A percentile compares a stretch with the other conserved stretches of the same genome.
These are phyloP conservation scores for Meloidogyne exigua DNA, from an alignment of 1,140 invertebrate species.

Conservation along the genomic window DNA sequence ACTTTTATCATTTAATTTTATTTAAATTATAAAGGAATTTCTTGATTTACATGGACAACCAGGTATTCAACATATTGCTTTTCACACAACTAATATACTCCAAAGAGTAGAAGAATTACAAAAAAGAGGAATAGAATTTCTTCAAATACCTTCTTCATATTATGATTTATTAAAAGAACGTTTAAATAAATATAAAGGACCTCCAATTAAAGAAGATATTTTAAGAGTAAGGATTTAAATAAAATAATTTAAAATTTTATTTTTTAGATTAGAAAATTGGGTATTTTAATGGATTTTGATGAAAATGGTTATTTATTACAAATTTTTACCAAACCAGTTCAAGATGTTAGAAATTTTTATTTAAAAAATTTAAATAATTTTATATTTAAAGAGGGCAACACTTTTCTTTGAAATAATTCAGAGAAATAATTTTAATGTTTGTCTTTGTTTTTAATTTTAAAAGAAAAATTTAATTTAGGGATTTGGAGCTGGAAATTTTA, in stretches of 20 bases:
- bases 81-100: constrained; percentile 89
- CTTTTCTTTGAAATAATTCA: constrained; percentile 96
- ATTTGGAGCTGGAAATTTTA: constrained; percentile 96
- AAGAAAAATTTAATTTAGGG: constrained; percentile 71
- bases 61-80: constrained; percentile 94
- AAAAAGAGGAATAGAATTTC: constrained; percentile 81
- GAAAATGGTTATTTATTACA: constrained; percentile 95
- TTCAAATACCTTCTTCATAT: constrained; percentile 83
- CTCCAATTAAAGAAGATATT: constrained; percentile 81
- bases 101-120: constrained; percentile 75
- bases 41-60: constrained; percentile 94
- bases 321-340: constrained; percentile 96
- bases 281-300: constrained; percentile 94
- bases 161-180: constrained; percentile 80
- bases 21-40: constrained; percentile 86
- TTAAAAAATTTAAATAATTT: background rate
- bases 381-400: constrained; percentile 74
- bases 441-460: background rate
- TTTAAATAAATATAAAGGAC: constrained; percentile 73
- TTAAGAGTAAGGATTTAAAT: constrained; percentile 63
- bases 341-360: constrained; percentile 72
- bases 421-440: constrained; percentile 73
- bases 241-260: background rate
- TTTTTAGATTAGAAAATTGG: constrained; percentile 73
- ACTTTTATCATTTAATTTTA: too few relatives aligned